Evolutionary conservation across 37 sponge, comb jelly and placozoan genomes (phyloP).

Genomic region (Crambe crambe): DNA sequence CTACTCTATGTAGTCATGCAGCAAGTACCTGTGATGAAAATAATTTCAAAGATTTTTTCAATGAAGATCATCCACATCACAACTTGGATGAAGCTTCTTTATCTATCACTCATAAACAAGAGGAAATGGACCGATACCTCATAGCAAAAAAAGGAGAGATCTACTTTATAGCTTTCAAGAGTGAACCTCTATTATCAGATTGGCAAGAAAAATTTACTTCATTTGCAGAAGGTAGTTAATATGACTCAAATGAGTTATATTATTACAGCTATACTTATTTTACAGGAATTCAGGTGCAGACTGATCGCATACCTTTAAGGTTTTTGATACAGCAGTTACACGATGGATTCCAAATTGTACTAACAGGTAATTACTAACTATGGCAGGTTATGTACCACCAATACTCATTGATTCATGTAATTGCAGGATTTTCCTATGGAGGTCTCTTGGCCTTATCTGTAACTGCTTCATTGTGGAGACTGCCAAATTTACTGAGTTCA

Average conservation of each 20-base stretch:
- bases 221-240: slow-evolving; percentile 23
- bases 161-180: slow-evolving; percentile 10
- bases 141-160: slow-evolving; percentile 10
- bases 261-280: no score
- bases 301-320: background rate
- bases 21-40: background rate
- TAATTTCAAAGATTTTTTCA: background rate
- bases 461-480: background rate
- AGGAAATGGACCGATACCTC: slow-evolving; percentile 5
- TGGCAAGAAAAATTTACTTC: slow-evolving; percentile 7
- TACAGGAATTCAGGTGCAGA: slow-evolving; percentile 4
- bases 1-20: slow-evolving; percentile 17
- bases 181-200: slow-evolving; percentile 9
- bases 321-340: slow-evolving; percentile 5
- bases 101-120: background rate
- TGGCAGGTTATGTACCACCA: no score
- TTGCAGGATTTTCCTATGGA: slow-evolving; percentile 31
- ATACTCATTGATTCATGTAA: no score
- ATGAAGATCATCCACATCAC: background rate
- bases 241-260: no score
- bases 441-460: slow-evolving; percentile 3
- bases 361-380: no score
- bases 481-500: background rate
- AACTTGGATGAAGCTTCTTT: slow-evolving; percentile 12
- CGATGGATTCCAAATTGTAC: background rate